phyloP scores from a whole-genome alignment of 1,140 invertebrate genomes.

The Magallana gigas region DNA sequence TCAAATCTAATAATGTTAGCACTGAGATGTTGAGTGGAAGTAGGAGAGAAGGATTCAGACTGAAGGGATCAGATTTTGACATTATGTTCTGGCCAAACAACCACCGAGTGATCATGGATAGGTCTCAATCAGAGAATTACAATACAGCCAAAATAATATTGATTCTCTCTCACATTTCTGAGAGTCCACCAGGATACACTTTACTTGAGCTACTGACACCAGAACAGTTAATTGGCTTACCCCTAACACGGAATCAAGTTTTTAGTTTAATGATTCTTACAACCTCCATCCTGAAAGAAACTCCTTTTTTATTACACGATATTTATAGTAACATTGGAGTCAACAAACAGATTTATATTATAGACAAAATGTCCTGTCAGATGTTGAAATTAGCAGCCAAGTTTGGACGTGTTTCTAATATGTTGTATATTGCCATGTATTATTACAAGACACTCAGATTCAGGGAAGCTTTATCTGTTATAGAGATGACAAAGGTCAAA shows the following conservation, averaged over 20 bases:
- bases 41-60: not conserved
- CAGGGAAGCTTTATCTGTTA: no score
- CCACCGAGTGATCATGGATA: not conserved
- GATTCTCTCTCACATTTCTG: not conserved
- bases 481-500: no score
- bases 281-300: not conserved
- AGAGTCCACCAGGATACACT: not conserved
- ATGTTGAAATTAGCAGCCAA: no score
- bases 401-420: no score
- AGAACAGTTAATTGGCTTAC: not conserved
- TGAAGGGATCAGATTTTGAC: not conserved
- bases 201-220: not conserved
- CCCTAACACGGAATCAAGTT: not conserved
- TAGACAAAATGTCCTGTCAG: no score
- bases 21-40: not conserved
- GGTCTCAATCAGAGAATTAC: not conserved
- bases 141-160: not conserved
- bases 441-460: no score
- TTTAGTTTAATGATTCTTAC: not conserved
- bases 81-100: not conserved
- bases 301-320: not conserved
- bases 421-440: no score
- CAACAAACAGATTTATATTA: not conserved
- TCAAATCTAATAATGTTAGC: not conserved
- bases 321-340: not conserved